Evolutionary conservation across 2,797 vertebrate species (phyloP).

Genomic region (Sternotherus odoratus): DNA sequence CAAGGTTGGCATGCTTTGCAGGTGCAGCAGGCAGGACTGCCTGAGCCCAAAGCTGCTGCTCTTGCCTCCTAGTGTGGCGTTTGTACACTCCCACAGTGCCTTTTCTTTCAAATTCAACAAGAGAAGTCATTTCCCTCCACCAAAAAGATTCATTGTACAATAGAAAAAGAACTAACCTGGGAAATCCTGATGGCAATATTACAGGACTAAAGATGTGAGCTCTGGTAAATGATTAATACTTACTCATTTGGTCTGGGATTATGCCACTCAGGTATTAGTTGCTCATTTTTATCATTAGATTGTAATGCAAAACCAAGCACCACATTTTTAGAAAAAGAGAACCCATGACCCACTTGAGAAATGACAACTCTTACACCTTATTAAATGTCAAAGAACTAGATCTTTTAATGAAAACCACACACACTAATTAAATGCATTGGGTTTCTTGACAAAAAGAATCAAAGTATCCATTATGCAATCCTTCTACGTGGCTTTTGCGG

Average conservation of each 20-base stretch:
- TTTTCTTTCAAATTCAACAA: background rate
- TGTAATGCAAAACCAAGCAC: background rate
- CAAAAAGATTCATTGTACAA: background rate
- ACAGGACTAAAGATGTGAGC: background rate
- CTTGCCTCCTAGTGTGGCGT: too few relatives aligned
- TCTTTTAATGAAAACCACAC: background rate
- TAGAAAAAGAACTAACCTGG: background rate
- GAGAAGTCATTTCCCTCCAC: background rate
- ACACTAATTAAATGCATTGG: background rate
- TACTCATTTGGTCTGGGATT: background rate
- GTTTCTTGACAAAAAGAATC: background rate
- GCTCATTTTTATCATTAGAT: background rate
- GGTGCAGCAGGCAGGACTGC: background rate
- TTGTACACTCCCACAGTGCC: background rate
- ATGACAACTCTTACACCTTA: background rate
- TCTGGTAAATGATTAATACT: background rate
- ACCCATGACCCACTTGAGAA: background rate
- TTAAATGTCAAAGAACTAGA: background rate
- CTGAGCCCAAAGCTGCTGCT: background rate
- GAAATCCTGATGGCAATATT: rapidly evolving
- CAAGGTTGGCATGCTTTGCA: too few relatives aligned
- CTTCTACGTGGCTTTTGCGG: background rate
- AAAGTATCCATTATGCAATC: background rate
- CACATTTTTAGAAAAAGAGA: background rate
- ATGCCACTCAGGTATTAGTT: background rate